These are phyloP conservation scores for Syritta pipiens DNA, from an alignment of 2,888 invertebrate genomes.

Conservation along the genomic window DNA sequence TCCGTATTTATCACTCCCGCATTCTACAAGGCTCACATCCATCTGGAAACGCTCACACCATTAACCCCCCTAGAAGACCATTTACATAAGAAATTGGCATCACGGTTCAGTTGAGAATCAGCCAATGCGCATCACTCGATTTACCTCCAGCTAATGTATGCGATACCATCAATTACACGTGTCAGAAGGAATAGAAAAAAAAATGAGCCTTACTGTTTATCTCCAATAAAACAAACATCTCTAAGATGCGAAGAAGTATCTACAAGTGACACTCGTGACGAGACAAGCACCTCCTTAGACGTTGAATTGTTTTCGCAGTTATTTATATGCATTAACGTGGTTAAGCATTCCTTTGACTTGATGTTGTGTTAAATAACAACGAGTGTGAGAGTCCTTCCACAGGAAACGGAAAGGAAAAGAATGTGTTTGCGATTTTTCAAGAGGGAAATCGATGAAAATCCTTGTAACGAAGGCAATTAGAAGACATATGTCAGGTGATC, in stretches of 20 bases:
- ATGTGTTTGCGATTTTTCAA: too few species aligned
- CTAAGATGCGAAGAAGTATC: too few species aligned
- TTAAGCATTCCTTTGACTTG: background rate
- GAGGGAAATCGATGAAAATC: too few species aligned
- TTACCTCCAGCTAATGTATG: background rate
- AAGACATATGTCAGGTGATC: too few species aligned
- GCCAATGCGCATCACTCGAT: background rate
- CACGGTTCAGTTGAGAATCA: background rate
- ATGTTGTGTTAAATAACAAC: background rate
- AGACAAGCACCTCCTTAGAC: too few species aligned
- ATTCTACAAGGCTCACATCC: background rate
- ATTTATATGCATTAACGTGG: background rate
- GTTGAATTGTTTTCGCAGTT: background rate
- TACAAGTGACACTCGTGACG: too few species aligned
- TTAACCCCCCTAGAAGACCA: background rate
- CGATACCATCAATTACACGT: slow-evolving; percentile 5
- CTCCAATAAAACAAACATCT: background rate
- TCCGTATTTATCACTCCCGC: too few species aligned
- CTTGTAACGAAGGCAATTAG: too few species aligned
- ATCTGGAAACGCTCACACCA: background rate
- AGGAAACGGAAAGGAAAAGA: too few species aligned
- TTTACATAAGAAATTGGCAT: background rate
- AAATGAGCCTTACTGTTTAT: background rate
- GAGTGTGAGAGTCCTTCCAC: too few species aligned
- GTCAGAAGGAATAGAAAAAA: background rate